Evolutionary conservation across 2,888 invertebrate species (phyloP), one percentile per base, ranked within the genome.

Genomic region (Drosophila fungiperda): DNA sequence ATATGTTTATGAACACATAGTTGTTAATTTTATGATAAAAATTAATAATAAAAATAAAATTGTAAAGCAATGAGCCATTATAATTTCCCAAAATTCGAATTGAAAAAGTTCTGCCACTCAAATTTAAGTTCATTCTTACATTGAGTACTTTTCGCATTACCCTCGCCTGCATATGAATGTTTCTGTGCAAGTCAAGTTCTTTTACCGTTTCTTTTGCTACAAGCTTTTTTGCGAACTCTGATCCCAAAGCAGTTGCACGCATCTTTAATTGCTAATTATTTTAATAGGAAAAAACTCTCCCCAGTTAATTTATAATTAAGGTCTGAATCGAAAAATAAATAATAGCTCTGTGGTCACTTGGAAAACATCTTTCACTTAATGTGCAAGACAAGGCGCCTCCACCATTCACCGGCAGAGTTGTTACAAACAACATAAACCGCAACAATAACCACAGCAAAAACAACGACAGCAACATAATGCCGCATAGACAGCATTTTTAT

Each of bases 381-480:
- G 65, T 38, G 59, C 49, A 53, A 50, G 48, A 54, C 42, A 26
- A 62, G 59, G 42, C 45, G 52, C 26, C 57, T 40, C 12, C 62
- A 76, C 36, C 63, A 72, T 52, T 75, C 62, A 65, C 67, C 75
- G 78, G 68, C 68, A 75, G 76, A 70, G 67, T 73, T 62, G 78
- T 77, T 11, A 54, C 75, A 59, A 61, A 55, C 38, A 38, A 12
- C 54, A 20, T 52, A 42, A 60, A 45, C 52, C 58, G 57, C 73
- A 66, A 59, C 36, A 40, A 26, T 40, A 52, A 33, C 26, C 23
- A 23, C 26, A 12, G 38, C 49, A 55, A 50, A 40, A 60, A 49
- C 68, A 36, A 26, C 45, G 50, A n/a, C 20, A 12, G 32, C 49
- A 55, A 50, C 42, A 58, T 23, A 12, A 53, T 60, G 50, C 35